Percentiles rank a stretch among this genome's conserved stretches.
Conservation (phyloP, 2,888 invertebrate genomes). For the Rhyacophila evoluta region DNA sequence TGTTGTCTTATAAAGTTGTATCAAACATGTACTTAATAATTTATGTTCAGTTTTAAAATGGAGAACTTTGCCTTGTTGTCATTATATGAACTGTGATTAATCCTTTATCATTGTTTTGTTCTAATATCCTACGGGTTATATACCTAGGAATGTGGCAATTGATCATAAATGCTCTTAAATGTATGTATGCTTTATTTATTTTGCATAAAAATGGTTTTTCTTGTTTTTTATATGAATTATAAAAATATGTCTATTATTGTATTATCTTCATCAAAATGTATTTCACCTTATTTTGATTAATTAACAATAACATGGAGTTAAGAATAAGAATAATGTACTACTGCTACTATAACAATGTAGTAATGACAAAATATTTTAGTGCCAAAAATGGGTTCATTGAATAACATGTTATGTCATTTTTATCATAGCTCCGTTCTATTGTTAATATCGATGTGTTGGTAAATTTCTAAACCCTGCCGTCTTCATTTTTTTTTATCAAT, state of each 20-base stretch:
- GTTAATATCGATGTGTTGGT: neutral
- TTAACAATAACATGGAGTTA: no score
- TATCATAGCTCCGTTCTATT: neutral
- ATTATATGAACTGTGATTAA: neutral
- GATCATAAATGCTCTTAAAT: neutral
- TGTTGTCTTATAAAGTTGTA: neutral
- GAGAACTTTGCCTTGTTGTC: neutral
- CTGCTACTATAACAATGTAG: no score
- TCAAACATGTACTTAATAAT: slow-evolving; percentile 1
- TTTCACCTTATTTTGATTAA: neutral
- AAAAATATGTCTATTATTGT: neutral
- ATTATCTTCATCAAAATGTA: neutral
- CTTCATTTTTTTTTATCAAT: no score
- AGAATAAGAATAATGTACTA: no score
- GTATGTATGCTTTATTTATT: neutral
- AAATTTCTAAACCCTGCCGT: no score
- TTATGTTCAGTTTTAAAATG: neutral
- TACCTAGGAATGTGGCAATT: neutral
- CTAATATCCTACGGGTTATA: neutral
- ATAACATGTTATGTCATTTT: no score
- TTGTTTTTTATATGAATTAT: slow-evolving; percentile 4
- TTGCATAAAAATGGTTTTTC: neutral
- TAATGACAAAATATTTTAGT: no score
- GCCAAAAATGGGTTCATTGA: no score
- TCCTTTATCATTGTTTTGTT: neutral